A percentile compares a stretch with the other conserved stretches of the same genome.
Evolutionary conservation across 2,888 invertebrate genomes (phyloP).

Genomic region (Phengaris arion): DNA sequence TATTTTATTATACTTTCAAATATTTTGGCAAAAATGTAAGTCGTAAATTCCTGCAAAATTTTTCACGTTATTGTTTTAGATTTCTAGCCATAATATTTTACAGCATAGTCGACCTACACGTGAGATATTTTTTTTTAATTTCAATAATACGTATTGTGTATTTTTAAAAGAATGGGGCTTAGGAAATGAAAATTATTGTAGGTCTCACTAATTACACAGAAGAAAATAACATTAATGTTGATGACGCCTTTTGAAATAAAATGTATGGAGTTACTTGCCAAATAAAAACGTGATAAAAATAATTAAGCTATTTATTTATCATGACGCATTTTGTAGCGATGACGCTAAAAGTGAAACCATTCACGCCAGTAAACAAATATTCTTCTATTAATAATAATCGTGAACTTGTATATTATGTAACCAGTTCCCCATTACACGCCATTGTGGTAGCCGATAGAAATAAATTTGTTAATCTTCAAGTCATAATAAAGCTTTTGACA

Average conservation of each 20-base stretch:
- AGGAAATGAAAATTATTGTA: too few species aligned
- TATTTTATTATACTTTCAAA: constrained; percentile 10
- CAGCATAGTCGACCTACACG: background rate
- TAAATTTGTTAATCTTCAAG: constrained; percentile 27
- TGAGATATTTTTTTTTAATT: too few species aligned
- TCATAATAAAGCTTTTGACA: constrained; percentile 30
- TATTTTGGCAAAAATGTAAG: constrained; percentile 10
- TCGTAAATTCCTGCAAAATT: background rate
- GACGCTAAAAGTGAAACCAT: background rate
- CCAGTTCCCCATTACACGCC: constrained; percentile 7
- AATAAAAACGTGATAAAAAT: too few species aligned
- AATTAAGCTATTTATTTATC: too few species aligned
- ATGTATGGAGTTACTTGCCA: too few species aligned
- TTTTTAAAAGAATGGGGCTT: too few species aligned
- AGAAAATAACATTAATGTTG: too few species aligned
- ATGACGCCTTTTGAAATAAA: too few species aligned
- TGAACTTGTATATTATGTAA: background rate
- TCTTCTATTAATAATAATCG: background rate
- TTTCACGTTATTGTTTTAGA: background rate
- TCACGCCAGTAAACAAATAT: background rate
- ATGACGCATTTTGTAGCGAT: background rate
- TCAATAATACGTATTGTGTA: too few species aligned
- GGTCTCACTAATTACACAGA: too few species aligned
- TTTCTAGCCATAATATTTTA: background rate
- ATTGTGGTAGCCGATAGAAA: constrained; percentile 12